phyloP scores from a whole-genome alignment of 2,113 vertebrate genomes.

The Hylia prasina region DNA sequence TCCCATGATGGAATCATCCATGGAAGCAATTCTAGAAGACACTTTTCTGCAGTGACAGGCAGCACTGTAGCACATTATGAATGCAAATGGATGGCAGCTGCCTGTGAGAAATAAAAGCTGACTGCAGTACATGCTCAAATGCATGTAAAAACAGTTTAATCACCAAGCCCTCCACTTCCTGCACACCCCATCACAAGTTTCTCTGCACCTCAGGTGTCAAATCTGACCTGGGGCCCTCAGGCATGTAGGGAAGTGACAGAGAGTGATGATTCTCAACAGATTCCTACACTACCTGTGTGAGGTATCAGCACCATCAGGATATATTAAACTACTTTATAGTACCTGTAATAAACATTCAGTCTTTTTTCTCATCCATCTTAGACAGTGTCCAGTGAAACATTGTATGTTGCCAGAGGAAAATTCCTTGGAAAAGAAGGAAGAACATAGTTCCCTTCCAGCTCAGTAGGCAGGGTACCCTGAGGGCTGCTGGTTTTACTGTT shows the following conservation, averaged over 20 bases:
- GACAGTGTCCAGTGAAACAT: conserved; percentile 39
- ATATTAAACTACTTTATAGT: neutral
- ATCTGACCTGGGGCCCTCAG: neutral
- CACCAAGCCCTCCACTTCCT: neutral
- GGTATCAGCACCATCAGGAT: neutral
- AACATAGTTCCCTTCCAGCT: neutral
- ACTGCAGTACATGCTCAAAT: neutral
- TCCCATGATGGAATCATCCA: neutral
- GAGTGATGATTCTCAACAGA: accelerated
- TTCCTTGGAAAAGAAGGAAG: conserved; percentile 55
- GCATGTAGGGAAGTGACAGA: neutral
- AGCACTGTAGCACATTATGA: neutral
- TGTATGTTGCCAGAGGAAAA: conserved; percentile 69
- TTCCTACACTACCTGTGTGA: neutral
- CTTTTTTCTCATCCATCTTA: conserved; percentile 69
- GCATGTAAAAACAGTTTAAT: neutral
- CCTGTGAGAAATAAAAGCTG: neutral
- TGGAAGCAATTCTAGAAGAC: neutral
- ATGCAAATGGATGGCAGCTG: neutral
- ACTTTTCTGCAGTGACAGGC: neutral
- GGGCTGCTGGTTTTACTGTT: neutral
- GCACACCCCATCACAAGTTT: neutral
- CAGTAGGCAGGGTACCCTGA: neutral
- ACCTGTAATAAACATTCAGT: neutral
- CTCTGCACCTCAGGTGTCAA: neutral